Percentiles rank a stretch among this genome's conserved stretches.
phyloP scores from a whole-genome alignment of 2,113 vertebrate genomes.

The Paratilapia polleni region DNA sequence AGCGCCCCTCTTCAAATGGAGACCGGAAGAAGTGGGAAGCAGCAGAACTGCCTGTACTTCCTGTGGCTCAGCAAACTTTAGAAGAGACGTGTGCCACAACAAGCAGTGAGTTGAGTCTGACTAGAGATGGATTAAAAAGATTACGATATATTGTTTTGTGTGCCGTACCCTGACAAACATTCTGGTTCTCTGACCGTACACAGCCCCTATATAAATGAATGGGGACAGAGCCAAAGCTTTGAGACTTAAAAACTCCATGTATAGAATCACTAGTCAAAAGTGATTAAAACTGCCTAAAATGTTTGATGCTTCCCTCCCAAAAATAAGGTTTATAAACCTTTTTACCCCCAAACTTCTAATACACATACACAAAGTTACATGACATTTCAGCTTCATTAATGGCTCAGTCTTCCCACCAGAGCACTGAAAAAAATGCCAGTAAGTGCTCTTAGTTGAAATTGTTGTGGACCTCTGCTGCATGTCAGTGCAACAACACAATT shows the following conservation, averaged over 20 bases:
- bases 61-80: conserved; percentile 80
- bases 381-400: not conserved
- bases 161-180: not conserved
- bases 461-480: not conserved
- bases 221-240: not conserved
- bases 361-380: not conserved
- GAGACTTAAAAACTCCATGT: not conserved
- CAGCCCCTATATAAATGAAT: too few relatives aligned
- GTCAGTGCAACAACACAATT: not conserved
- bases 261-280: not conserved
- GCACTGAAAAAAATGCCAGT: not conserved
- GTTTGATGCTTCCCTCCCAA: not conserved
- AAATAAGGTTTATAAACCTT: not conserved
- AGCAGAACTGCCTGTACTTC: conserved; percentile 83
- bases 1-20: conserved; percentile 57
- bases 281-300: not conserved
- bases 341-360: not conserved
- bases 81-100: conserved; percentile 79
- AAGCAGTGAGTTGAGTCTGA: conserved; percentile 33
- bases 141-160: not conserved
- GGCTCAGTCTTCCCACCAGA: not conserved
- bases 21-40: conserved; percentile 91
- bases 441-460: not conserved
- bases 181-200: too few relatives aligned
- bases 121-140: not conserved